These are phyloP conservation scores for Parazoanthus swiftii DNA, from an alignment of 92 coral and sea anemone genomes.

Conservation along the genomic window DNA sequence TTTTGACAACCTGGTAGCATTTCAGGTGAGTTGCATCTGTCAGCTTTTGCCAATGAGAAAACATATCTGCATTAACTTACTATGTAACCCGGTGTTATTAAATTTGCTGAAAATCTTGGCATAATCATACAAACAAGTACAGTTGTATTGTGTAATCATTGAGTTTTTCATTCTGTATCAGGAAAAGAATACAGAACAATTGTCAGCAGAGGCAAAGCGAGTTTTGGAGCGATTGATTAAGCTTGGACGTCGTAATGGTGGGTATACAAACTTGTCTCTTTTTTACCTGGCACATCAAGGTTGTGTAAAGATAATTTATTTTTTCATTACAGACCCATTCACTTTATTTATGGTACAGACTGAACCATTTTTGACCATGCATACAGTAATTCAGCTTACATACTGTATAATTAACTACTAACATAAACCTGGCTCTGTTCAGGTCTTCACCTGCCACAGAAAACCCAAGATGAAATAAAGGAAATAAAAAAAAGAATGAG, in stretches of 20 bases:
- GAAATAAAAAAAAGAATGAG: conserved; percentile 90
- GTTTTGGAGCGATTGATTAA: conserved; percentile 87
- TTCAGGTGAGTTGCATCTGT: conserved; percentile 64
- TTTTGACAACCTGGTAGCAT: conserved; percentile 86
- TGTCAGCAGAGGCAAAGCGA: conserved; percentile 72
- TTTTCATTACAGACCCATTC: too few relatives aligned
- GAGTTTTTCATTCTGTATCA: conserved; percentile 10
- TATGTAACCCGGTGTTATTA: too few relatives aligned
- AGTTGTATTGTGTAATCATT: neutral
- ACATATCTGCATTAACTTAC: too few relatives aligned
- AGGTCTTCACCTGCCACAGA: conserved; percentile 91
- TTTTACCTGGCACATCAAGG: too few relatives aligned
- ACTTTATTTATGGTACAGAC: too few relatives aligned
- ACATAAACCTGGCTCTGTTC: neutral
- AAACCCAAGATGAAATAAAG: conserved; percentile 74
- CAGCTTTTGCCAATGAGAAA: too few relatives aligned
- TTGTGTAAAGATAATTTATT: too few relatives aligned
- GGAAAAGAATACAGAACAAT: conserved; percentile 64
- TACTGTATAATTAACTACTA: too few relatives aligned
- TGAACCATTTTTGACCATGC: too few relatives aligned
- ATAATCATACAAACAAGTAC: too few relatives aligned
- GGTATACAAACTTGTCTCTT: neutral
- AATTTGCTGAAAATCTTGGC: too few relatives aligned
- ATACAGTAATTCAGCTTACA: too few relatives aligned
- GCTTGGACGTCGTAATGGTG: conserved; percentile 91